A percentile compares a stretch with the other conserved stretches of the same genome.
phyloP scores from a whole-genome alignment of 2,888 invertebrate genomes.

The Merodon equestris region DNA sequence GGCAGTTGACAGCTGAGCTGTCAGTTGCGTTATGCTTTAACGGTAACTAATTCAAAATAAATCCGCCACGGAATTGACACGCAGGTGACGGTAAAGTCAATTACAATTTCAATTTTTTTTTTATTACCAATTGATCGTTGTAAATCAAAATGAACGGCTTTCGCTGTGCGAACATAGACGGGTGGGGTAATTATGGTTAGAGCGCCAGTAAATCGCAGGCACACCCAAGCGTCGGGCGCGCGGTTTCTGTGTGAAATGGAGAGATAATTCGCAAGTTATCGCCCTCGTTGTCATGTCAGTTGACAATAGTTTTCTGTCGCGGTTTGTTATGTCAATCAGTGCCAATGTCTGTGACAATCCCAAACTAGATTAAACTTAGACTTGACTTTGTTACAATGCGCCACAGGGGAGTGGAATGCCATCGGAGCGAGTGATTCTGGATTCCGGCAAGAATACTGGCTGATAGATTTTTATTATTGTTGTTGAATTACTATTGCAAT shows the following conservation, averaged over 20 bases:
- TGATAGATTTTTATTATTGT: slow-evolving; percentile 19
- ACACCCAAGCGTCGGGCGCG: slow-evolving; percentile 29
- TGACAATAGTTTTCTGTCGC: slow-evolving; percentile 58
- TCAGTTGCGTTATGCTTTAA: slow-evolving; percentile 23
- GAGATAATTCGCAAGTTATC: slow-evolving; percentile 60
- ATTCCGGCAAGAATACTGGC: slow-evolving; percentile 47
- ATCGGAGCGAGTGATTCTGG: slow-evolving; percentile 24
- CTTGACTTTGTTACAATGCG: slow-evolving; percentile 33
- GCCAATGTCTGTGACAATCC: slow-evolving; percentile 24
- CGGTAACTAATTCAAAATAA: slow-evolving; percentile 21
- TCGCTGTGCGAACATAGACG: background rate
- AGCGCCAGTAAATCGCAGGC: slow-evolving; percentile 56
- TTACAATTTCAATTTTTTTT: slow-evolving; percentile 57
- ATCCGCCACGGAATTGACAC: slow-evolving; percentile 54
- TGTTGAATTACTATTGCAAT: slow-evolving; percentile 12
- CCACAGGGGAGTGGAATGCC: slow-evolving; percentile 27
- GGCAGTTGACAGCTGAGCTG: slow-evolving; percentile 14
- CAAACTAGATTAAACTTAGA: too few species aligned
- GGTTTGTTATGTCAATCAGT: slow-evolving; percentile 62
- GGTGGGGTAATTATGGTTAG: slow-evolving; percentile 43
- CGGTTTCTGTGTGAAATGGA: slow-evolving; percentile 41
- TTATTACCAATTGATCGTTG: slow-evolving; percentile 45
- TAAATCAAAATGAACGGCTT: slow-evolving; percentile 48
- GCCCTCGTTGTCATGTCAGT: slow-evolving; percentile 60
- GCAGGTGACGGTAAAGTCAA: slow-evolving; percentile 46